These are phyloP conservation scores for Lucilia cuprina DNA, from an alignment of 1,140 invertebrate species.

Conservation along the genomic window DNA sequence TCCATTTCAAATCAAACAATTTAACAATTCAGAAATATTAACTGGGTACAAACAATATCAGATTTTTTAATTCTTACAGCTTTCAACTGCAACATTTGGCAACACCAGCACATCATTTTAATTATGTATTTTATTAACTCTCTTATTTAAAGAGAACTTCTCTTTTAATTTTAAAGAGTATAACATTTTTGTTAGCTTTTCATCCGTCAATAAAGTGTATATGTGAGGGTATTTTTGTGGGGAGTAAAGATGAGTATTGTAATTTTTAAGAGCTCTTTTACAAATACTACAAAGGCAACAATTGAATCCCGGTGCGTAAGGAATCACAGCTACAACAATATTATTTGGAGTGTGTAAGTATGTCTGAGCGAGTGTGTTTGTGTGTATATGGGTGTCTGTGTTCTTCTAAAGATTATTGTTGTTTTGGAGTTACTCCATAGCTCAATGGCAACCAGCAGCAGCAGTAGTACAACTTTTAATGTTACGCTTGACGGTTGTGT, in stretches of 20 bases:
- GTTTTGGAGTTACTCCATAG: neutral
- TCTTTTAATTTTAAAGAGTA: neutral
- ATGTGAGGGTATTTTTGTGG: neutral
- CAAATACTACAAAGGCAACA: slow-evolving; percentile 1
- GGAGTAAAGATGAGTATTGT: neutral
- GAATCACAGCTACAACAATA: neutral
- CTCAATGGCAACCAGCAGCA: neutral
- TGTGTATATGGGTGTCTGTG: neutral
- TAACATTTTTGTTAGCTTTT: neutral
- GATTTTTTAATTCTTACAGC: no score
- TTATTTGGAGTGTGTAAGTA: neutral
- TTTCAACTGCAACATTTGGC: no score
- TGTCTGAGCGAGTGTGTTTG: no score
- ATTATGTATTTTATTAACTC: neutral
- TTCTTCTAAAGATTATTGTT: neutral
- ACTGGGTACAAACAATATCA: no score
- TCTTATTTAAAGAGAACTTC: neutral
- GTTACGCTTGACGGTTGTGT: neutral
- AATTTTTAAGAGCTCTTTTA: neutral
- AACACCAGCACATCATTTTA: no score
- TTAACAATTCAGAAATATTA: no score
- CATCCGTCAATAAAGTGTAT: neutral
- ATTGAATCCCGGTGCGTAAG: neutral
- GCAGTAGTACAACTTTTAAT: slow-evolving; percentile 11
- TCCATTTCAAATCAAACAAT: no score